Conservation (phyloP, 30 jellyfish, hydroid and myxozoan genomes). For the Aurelia coerulea region DNA sequence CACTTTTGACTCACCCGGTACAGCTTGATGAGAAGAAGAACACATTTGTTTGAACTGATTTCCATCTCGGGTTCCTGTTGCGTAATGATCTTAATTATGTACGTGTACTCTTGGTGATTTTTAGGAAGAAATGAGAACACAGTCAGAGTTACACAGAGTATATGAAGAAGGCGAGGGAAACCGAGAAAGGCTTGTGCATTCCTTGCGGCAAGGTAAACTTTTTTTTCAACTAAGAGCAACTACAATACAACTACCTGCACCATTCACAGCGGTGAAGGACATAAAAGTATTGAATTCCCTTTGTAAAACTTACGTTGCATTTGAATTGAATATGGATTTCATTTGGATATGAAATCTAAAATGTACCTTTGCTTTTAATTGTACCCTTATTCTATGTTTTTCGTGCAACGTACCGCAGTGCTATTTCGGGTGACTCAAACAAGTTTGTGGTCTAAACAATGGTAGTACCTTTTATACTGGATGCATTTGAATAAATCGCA, state of each 20-base stretch:
- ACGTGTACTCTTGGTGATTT: not conserved
- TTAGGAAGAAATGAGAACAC: conserved; percentile 65
- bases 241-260: not conserved
- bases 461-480: too few relatives aligned
- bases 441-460: too few relatives aligned
- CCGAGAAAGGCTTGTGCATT: conserved; percentile 30
- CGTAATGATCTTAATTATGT: not conserved
- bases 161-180: conserved; percentile 63
- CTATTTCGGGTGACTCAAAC: too few relatives aligned
- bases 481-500: too few relatives aligned
- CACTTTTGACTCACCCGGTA: too few relatives aligned
- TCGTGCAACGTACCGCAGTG: too few relatives aligned
- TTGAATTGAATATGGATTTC: not conserved
- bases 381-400: too few relatives aligned
- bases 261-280: not conserved
- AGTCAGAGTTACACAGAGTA: conserved; percentile 59
- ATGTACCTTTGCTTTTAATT: too few relatives aligned
- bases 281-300: not conserved
- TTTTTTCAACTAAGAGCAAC: not conserved
- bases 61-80: not conserved
- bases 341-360: too few relatives aligned
- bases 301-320: too few relatives aligned
- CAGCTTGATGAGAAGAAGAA: too few relatives aligned
- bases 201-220: conserved; percentile 36
- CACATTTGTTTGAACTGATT: not conserved